phyloP scores from a whole-genome alignment of 2,888 invertebrate species.

The Noctua janthe region DNA sequence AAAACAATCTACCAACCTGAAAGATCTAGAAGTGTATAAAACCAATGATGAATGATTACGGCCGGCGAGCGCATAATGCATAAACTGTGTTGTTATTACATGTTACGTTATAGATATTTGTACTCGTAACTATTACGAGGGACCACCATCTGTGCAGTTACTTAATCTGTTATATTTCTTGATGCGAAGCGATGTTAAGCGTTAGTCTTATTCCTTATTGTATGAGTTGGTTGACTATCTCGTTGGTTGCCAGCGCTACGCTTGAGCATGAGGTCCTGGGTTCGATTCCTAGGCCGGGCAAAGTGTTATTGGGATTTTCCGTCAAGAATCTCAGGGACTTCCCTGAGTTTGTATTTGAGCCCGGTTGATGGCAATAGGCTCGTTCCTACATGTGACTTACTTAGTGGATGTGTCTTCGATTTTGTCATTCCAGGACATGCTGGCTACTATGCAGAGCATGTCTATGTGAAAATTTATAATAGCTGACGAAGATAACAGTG shows the following conservation, averaged over 20 bases:
- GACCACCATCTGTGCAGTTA: constrained; percentile 35
- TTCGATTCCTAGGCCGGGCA: no score
- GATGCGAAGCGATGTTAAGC: constrained; percentile 20
- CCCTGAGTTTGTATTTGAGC: no score
- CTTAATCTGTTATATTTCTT: constrained; percentile 44
- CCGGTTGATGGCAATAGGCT: no score
- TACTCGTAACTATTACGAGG: constrained; percentile 52
- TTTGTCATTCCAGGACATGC: no score
- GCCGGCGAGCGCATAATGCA: constrained; percentile 48
- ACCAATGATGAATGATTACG: constrained; percentile 54
- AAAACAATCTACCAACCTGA: constrained; percentile 26
- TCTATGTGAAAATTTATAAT: no score
- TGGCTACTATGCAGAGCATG: no score
- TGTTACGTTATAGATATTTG: constrained; percentile 49
- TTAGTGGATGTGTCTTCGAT: no score
- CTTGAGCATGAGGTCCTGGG: no score
- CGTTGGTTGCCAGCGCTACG: not conserved
- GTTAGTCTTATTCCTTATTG: constrained; percentile 29
- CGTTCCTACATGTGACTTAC: no score
- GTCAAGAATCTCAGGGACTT: no score
- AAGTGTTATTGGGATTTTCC: no score
- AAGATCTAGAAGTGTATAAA: constrained; percentile 48
- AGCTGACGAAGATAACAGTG: no score
- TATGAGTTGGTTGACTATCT: not conserved
- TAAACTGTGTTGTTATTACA: constrained; percentile 49